Evolutionary conservation across 2,113 vertebrate genomes (phyloP), one percentile per base, ranked within the genome.

Genomic region (Rhinolophus sinicus): DNA sequence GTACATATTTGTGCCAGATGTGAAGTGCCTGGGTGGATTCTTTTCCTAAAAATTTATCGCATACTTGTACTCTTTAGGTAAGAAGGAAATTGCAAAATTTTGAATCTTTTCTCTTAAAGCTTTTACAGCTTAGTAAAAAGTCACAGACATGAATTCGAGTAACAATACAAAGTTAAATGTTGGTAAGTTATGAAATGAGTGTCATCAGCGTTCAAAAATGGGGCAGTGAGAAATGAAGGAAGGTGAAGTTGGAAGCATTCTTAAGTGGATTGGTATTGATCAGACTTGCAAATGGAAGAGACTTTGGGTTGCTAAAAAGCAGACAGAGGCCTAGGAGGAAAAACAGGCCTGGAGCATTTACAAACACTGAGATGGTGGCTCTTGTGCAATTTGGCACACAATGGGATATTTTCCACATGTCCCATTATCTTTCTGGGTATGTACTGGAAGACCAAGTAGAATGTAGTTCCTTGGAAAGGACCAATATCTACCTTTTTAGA

Each of bases 1-100:
- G 72, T 89, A 33, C 75, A 75, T 75, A 26, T 94, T 91, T 83
- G 62, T 86, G 56, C 93, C 93, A 94, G 56, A 54, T 94, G 81
- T 30, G 77, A 92, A 83, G 44, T 35, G 38, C 70, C 58, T 76
- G 47, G 14, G 80, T 78, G 58, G 24, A 62, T 64, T 86, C 35
- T 86, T 76, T 86, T 26, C n/a, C 73, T 81, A 7, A 67, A 65
- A 60, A 16, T 86, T 78, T 54, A 54, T 84, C 38, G 22, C 58
- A 13, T 88, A 24, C 28, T 50, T 87, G n/a, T 40, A 24, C 69
- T 85, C 18, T 26, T 76, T 90, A 87, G 52, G n/a, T 88, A 81
- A 35, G n/a, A 67, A 80, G 52, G 38, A 90, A 88, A 65, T 78
- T 28, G 11, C 24, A 70, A 56, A 94, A 64, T 16, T 58, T 64